Conservation (phyloP, 2,113 vertebrate species). For the Cranoglanis bouderius region DNA sequence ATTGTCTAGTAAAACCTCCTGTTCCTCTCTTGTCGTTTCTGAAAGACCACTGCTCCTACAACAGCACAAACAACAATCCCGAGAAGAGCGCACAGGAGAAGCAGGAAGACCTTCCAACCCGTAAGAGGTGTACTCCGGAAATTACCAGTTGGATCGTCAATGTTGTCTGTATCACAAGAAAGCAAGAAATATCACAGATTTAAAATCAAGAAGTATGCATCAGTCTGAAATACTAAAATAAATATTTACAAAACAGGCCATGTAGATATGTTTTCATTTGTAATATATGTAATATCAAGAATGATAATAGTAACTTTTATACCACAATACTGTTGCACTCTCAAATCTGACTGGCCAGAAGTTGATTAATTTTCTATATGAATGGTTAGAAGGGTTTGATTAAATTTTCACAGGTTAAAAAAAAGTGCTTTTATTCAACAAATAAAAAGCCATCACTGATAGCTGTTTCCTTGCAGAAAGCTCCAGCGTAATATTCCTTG, state of each 20-base stretch:
- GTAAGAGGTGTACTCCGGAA: slow-evolving; percentile 92
- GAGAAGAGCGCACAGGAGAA: slow-evolving; percentile 89
- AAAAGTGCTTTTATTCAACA: background rate
- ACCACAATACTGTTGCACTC: background rate
- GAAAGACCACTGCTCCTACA: slow-evolving; percentile 97
- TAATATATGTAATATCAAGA: background rate
- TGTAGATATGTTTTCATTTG: background rate
- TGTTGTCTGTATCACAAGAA: slow-evolving; percentile 78
- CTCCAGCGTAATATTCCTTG: no score
- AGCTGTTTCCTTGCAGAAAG: no score
- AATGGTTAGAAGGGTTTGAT: background rate
- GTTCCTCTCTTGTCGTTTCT: slow-evolving; percentile 96
- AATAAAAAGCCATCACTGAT: background rate
- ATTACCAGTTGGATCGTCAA: slow-evolving; percentile 94
- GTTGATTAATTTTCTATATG: background rate
- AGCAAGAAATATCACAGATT: background rate
- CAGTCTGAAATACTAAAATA: background rate
- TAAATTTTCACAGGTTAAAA: background rate
- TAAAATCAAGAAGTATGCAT: background rate
- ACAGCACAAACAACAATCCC: slow-evolving; percentile 95
- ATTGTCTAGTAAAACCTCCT: slow-evolving; percentile 90
- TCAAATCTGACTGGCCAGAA: background rate
- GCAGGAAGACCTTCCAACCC: slow-evolving; percentile 94
- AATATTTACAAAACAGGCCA: background rate
- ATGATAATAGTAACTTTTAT: background rate